Conservation (phyloP, 2,888 invertebrate species). For the Lepidocyrtoides sp. region DNA sequence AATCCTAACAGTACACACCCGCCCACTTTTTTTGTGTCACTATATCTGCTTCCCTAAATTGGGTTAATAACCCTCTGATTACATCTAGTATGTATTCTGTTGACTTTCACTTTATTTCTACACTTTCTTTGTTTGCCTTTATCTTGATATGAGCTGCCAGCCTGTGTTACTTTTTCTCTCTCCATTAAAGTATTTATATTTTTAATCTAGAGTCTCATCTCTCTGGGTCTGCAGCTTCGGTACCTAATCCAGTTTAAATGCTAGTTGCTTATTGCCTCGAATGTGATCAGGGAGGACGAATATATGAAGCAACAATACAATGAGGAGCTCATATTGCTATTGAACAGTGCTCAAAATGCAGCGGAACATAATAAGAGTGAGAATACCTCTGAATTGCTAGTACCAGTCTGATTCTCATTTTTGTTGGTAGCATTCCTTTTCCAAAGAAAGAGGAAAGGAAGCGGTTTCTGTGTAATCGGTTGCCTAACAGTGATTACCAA, state of each 20-base stretch:
- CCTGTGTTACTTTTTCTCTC: not conserved
- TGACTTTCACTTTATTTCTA: constrained; percentile 15
- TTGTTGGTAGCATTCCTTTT: not conserved
- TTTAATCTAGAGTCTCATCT: constrained; percentile 45
- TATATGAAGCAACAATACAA: constrained; percentile 54
- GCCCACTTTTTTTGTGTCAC: constrained; percentile 28
- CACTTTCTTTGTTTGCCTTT: not conserved
- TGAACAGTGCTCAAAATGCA: not conserved
- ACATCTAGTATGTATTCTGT: not conserved
- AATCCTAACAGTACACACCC: not conserved
- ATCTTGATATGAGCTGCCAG: not conserved
- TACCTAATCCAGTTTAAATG: constrained; percentile 59
- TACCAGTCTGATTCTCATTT: not conserved
- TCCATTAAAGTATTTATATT: not conserved
- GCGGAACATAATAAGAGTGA: not conserved
- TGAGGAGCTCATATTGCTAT: not conserved
- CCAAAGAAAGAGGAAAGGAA: constrained; percentile 1
- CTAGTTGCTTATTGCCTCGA: constrained; percentile 14
- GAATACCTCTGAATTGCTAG: not conserved
- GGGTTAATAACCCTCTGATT: constrained; percentile 70
- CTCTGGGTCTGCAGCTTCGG: not conserved
- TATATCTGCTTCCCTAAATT: constrained; percentile 37
- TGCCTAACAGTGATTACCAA: constrained; percentile 47
- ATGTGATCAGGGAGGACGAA: not conserved
- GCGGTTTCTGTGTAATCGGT: constrained; percentile 3